These are phyloP conservation scores for Eriosoma lanigerum DNA, from an alignment of 1,140 invertebrate genomes.

Conservation along the genomic window DNA sequence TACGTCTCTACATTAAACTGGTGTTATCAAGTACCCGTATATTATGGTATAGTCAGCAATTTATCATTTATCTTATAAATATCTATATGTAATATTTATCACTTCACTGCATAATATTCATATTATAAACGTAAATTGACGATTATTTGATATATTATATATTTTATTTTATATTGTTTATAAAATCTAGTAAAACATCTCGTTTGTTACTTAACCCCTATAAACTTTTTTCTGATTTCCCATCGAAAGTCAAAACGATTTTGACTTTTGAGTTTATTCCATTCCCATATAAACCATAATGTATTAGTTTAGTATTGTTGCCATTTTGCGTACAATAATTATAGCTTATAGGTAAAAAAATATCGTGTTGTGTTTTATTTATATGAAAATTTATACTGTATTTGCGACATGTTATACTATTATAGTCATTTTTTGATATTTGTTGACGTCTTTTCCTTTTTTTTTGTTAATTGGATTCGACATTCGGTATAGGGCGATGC, in stretches of 20 bases:
- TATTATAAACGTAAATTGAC: background rate
- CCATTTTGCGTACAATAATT: too few relatives aligned
- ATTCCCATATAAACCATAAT: background rate
- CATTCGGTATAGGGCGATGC: background rate
- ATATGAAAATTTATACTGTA: background rate
- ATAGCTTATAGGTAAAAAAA: too few relatives aligned
- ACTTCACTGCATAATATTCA: background rate
- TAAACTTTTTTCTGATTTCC: background rate
- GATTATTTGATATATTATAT: background rate
- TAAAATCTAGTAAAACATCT: constrained; percentile 9
- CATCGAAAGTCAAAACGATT: background rate
- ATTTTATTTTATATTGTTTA: background rate
- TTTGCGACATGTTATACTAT: background rate
- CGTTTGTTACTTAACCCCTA: background rate
- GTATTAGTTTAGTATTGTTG: too few relatives aligned
- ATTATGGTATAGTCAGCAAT: background rate
- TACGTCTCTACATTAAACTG: constrained; percentile 23
- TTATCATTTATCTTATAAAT: constrained; percentile 23
- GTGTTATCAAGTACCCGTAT: constrained; percentile 8
- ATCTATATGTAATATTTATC: constrained; percentile 13
- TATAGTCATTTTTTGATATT: too few relatives aligned
- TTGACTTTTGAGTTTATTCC: background rate
- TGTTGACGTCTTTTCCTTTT: too few relatives aligned
- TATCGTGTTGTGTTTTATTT: background rate
- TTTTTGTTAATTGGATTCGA: background rate